phyloP scores from a whole-genome alignment of 35 echinoderm and acorn worm genomes.

The Ptychodera flava region DNA sequence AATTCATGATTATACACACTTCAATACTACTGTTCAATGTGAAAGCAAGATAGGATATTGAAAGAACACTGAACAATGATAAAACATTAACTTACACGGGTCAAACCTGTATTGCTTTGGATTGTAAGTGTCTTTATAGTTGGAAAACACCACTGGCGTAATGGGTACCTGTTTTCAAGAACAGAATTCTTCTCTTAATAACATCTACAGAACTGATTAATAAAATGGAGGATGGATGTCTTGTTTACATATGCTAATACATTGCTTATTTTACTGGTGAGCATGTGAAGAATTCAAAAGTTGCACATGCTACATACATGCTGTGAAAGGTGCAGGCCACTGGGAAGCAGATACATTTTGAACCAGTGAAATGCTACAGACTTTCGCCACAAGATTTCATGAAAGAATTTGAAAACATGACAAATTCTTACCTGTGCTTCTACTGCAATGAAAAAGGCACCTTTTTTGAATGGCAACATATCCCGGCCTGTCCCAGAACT shows the following conservation, averaged over 20 bases:
- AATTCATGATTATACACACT: too few species aligned
- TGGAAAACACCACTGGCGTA: constrained; percentile 7
- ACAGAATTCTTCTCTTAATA: too few species aligned
- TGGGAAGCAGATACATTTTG: background rate
- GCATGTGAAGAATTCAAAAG: background rate
- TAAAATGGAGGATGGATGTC: background rate
- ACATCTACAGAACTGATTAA: background rate
- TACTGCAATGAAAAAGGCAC: constrained; percentile 53
- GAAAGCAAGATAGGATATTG: too few species aligned
- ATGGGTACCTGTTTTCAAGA: constrained; percentile 13
- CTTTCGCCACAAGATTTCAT: too few species aligned
- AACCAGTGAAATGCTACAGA: too few species aligned
- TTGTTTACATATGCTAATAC: background rate
- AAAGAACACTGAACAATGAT: too few species aligned
- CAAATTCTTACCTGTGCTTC: constrained; percentile 36
- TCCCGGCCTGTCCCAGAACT: constrained; percentile 1
- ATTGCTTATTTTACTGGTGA: background rate
- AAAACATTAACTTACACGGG: background rate
- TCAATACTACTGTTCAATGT: too few species aligned
- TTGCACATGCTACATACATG: background rate
- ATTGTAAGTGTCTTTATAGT: constrained; percentile 15
- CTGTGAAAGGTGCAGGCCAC: background rate
- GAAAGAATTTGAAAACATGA: too few species aligned
- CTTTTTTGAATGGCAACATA: constrained; percentile 55
- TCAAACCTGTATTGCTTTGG: constrained; percentile 4